Conservation (phyloP, 2,113 vertebrate genomes). For the Apus apus region DNA sequence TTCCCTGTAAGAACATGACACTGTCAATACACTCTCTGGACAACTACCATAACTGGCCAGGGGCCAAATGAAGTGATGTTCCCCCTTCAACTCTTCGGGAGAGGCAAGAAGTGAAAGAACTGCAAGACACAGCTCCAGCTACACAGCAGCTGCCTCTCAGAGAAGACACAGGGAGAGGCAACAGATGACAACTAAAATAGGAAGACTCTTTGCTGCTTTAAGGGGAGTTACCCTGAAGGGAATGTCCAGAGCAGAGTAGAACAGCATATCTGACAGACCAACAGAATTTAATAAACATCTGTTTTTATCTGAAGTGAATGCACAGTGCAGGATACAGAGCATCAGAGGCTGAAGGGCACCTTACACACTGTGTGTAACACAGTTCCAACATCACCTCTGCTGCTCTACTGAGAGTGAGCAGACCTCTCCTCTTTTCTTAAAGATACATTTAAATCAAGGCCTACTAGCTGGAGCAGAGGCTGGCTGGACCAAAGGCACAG, state of each 20-base stretch:
- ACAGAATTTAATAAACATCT: not conserved
- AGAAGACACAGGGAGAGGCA: not conserved
- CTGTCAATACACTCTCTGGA: not conserved
- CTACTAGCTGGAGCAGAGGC: not conserved
- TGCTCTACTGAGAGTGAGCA: not conserved
- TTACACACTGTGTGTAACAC: not conserved
- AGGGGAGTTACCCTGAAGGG: not conserved
- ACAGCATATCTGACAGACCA: not conserved
- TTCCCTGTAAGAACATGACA: slow-evolving; percentile 68
- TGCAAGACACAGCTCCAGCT: not conserved
- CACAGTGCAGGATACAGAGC: not conserved
- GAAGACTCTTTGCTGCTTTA: not conserved
- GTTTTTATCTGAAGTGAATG: not conserved
- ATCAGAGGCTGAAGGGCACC: not conserved
- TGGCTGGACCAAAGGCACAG: not conserved
- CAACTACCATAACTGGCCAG: not conserved
- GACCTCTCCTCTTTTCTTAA: not conserved
- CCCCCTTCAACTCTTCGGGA: not conserved
- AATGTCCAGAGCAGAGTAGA: not conserved
- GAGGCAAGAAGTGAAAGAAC: not conserved
- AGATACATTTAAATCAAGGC: not conserved
- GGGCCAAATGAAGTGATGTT: not conserved
- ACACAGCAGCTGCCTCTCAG: not conserved
- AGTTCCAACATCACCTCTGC: not conserved
- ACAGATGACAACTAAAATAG: not conserved